These are phyloP conservation scores for Hyphantria cunea DNA, from an alignment of 1,140 invertebrate genomes.

Conservation along the genomic window DNA sequence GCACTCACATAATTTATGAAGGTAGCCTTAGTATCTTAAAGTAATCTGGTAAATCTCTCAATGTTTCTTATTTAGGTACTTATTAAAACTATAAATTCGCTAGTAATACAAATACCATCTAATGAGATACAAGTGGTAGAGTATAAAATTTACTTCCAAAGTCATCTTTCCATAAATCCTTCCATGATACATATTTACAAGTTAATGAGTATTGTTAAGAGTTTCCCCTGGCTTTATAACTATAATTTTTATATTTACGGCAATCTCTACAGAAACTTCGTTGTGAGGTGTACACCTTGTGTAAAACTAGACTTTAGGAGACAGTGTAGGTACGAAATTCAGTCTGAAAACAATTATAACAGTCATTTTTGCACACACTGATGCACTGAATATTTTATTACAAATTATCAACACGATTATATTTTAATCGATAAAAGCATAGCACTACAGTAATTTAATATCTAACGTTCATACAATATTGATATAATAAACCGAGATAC, in stretches of 20 bases:
- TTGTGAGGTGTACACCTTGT: not conserved
- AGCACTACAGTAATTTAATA: not conserved
- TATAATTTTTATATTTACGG: conserved; percentile 23
- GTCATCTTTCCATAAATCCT: conserved; percentile 54
- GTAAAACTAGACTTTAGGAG: not conserved
- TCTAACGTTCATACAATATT: conserved; percentile 18
- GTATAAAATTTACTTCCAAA: conserved; percentile 69
- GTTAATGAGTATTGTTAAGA: conserved; percentile 76
- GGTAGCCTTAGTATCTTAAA: conserved; percentile 75
- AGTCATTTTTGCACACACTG: not conserved
- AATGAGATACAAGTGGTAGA: conserved; percentile 80
- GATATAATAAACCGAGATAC: conserved; percentile 22
- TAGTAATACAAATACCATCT: conserved; percentile 78
- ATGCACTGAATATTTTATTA: not conserved
- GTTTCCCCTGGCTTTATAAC: conserved; percentile 53
- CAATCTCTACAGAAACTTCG: conserved; percentile 19
- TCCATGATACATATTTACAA: conserved; percentile 68
- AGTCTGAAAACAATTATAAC: conserved; percentile 14
- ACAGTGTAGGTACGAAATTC: conserved; percentile 16
- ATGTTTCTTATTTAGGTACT: conserved; percentile 61
- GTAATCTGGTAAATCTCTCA: conserved; percentile 79
- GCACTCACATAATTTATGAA: conserved; percentile 67
- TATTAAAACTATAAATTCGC: conserved; percentile 78
- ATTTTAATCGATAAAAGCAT: conserved; percentile 6
- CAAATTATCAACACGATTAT: conserved; percentile 3